Base-by-base conservation (phyloP, 2,888 invertebrate species). In the Ctena decussata region DNA sequence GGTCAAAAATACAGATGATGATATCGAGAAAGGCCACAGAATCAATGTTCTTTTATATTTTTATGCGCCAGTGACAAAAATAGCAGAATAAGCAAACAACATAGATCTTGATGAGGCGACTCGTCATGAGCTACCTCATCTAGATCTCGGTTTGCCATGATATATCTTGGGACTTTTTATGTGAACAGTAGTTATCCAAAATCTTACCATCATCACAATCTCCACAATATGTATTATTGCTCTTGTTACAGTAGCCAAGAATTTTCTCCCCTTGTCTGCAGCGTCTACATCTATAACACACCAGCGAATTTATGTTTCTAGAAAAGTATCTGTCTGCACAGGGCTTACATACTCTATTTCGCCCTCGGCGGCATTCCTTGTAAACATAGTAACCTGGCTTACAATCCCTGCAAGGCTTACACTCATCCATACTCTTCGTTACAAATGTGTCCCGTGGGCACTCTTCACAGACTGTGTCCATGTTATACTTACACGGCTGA, bases 301-400 rank as follows among this genome's bases (percentile, higher is more conserved):
- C 1, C 18, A 65, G 1, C 1, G 65, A 65, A 30, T 65, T 65
- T 3, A 3, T 30, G 5, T 1, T 5, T 35, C 24, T 35, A 11
- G 65, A 65, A 65, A 18, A 65, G 30, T 35, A 65, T 35, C 65
- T 35, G 21, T 35, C 24, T 35, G 35, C 32, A 35, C 65, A 65
- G 1, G 11, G 32, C 35, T 35, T 24, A 37, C 72, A 73, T 2
- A 24, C 15, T 27, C 72, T 39, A n/a, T 73, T 32, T 12, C 21
- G 30, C 0, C 18, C 46, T 30, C 0, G 32, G 21, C 30, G n/a
- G 32, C 72, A 73, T 73, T 41, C 44, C 18, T n/a, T 41, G 8
- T 44, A 24, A 30, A 73, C 72, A n/a, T 46, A 73, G 8, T 73
- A 32, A 46, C 72, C 72, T 32, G 44, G 72, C 24, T 27, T 44